Conservation (phyloP, 2,113 vertebrate species). For the Prunella fulvescens region DNA sequence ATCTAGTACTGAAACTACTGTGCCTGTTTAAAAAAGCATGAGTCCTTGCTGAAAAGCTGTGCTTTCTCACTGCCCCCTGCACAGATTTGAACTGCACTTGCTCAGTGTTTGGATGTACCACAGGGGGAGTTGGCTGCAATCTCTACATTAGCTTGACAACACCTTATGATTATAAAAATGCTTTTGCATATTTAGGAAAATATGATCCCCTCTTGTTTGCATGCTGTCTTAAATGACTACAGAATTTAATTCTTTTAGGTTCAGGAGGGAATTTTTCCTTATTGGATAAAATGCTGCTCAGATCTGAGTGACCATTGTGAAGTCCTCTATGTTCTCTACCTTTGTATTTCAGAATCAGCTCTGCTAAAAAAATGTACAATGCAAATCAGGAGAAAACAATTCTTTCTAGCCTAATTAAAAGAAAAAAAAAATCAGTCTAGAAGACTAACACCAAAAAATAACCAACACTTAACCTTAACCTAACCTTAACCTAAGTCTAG, state of each 20-base stretch:
- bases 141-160: neutral
- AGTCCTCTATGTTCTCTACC: neutral
- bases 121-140: neutral
- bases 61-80: neutral
- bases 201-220: neutral
- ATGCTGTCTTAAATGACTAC: neutral
- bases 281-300: neutral
- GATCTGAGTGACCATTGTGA: neutral
- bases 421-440: neutral
- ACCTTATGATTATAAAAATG: neutral
- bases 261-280: neutral
- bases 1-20: neutral
- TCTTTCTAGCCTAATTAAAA: neutral
- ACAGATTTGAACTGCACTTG: neutral
- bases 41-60: neutral
- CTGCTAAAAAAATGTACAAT: neutral
- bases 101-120: neutral
- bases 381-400: neutral
- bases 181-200: neutral
- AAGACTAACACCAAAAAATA: neutral
- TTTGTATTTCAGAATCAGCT: neutral
- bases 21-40: neutral
- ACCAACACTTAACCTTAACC: neutral
- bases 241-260: neutral
- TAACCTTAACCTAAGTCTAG: neutral